These are phyloP conservation scores for Lithophane ornitopus DNA, from an alignment of 2,888 invertebrate genomes.

Conservation along the genomic window DNA sequence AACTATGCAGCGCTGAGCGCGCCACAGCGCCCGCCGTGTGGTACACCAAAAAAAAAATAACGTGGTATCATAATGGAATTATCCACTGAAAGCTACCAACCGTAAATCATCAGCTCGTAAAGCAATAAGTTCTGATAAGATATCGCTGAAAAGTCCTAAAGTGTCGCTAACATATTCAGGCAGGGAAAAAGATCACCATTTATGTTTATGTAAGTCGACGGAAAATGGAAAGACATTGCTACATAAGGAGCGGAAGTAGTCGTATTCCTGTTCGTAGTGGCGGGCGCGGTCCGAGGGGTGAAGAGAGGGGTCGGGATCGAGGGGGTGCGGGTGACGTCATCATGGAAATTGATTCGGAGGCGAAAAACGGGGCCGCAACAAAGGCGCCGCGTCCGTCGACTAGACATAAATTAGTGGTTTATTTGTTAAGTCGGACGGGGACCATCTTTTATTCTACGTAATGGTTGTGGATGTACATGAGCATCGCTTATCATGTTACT, in stretches of 20 bases:
- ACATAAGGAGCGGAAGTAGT: slow-evolving; percentile 82
- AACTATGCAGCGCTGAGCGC: slow-evolving; percentile 36
- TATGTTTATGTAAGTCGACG: slow-evolving; percentile 72
- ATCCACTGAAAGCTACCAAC: slow-evolving; percentile 61
- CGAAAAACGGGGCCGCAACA: slow-evolving; percentile 87
- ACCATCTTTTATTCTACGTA: slow-evolving; percentile 77
- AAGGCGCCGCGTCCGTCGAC: slow-evolving; percentile 82
- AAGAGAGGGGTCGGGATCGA: slow-evolving; percentile 67
- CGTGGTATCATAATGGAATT: slow-evolving; percentile 61
- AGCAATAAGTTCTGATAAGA: slow-evolving; percentile 69
- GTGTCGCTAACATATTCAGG: slow-evolving; percentile 60
- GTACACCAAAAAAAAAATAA: slow-evolving; percentile 53
- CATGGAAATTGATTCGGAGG: slow-evolving; percentile 88
- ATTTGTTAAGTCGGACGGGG: slow-evolving; percentile 80
- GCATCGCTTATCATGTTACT: slow-evolving; percentile 75
- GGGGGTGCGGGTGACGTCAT: slow-evolving; percentile 83
- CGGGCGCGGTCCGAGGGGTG: slow-evolving; percentile 69
- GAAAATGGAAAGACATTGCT: slow-evolving; percentile 78
- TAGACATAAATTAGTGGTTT: slow-evolving; percentile 85
- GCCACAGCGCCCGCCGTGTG: slow-evolving; percentile 26
- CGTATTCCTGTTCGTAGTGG: slow-evolving; percentile 80
- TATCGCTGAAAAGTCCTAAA: slow-evolving; percentile 62
- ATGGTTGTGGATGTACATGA: slow-evolving; percentile 72
- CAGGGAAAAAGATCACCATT: slow-evolving; percentile 69
- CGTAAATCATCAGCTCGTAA: slow-evolving; percentile 65